Evolutionary conservation across 1,140 invertebrate genomes (phyloP).

Genomic region (Camponotus vicinus): DNA sequence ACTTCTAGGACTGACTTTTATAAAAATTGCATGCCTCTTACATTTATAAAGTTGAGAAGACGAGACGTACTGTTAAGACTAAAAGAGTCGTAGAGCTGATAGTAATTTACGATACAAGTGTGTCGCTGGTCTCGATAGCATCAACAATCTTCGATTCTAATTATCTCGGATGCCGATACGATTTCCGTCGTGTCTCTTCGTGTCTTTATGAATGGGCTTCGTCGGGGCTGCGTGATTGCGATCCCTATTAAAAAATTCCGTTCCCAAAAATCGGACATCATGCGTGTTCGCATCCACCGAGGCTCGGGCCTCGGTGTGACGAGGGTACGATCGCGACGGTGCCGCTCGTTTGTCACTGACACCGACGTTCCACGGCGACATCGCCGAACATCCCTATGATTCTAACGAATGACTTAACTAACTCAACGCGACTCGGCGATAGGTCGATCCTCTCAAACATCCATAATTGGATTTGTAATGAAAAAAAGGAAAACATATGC

Average conservation of each 20-base stretch:
- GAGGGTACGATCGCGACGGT: constrained; percentile 78
- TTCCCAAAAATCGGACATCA: constrained; percentile 79
- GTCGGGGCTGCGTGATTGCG: constrained; percentile 66
- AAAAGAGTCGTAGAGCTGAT: neutral
- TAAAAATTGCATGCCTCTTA: neutral
- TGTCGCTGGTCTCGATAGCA: neutral
- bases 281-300: constrained; percentile 74
- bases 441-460: constrained; percentile 44
- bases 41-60: neutral
- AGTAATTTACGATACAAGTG: constrained; percentile 21
- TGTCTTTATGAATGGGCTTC: constrained; percentile 36
- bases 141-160: constrained; percentile 53
- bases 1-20: too few relatives aligned
- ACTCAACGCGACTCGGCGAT: constrained; percentile 63
- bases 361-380: constrained; percentile 74
- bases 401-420: constrained; percentile 83
- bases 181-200: constrained; percentile 34
- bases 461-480: constrained; percentile 24
- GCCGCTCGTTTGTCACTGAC: constrained; percentile 84
- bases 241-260: constrained; percentile 82
- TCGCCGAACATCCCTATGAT: constrained; percentile 72
- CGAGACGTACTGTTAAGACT: neutral
- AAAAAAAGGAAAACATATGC: neutral
- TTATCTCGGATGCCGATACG: constrained; percentile 56
- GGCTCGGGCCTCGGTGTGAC: constrained; percentile 67